These are phyloP conservation scores for Oopsacas minuta DNA, from an alignment of 37 sponge, comb jelly and placozoan genomes.

Conservation along the genomic window DNA sequence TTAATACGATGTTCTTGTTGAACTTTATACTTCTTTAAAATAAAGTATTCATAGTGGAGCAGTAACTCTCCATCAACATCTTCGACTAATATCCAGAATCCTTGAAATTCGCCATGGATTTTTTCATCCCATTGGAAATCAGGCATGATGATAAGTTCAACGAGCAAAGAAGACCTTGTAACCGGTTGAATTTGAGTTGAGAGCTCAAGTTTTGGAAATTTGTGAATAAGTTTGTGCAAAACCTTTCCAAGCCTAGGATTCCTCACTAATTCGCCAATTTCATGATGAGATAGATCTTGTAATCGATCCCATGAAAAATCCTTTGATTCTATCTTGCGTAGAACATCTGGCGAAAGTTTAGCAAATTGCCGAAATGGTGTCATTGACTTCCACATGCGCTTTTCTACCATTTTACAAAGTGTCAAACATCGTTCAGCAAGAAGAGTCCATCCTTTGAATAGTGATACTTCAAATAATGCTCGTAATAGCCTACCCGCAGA, in stretches of 20 bases:
- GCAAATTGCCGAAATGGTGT: slow-evolving; percentile 94
- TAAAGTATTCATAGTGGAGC: slow-evolving; percentile 90
- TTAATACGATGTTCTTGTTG: slow-evolving; percentile 72
- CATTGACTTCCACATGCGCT: slow-evolving; percentile 98
- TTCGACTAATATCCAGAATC: slow-evolving; percentile 96
- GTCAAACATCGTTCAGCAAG: slow-evolving; percentile 67
- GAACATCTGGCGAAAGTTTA: slow-evolving; percentile 89
- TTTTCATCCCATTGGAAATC: slow-evolving; percentile 99
- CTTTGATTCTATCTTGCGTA: slow-evolving; percentile 90
- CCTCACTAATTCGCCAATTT: slow-evolving; percentile 91
- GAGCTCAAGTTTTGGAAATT: slow-evolving; percentile 90
- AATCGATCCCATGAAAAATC: slow-evolving; percentile 92
- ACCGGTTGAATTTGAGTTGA: slow-evolving; percentile 95
- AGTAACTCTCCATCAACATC: slow-evolving; percentile 92
- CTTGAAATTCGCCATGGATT: slow-evolving; percentile 80
- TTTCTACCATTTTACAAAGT: slow-evolving; percentile 94
- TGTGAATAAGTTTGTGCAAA: slow-evolving; percentile 89
- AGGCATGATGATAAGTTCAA: slow-evolving; percentile 92
- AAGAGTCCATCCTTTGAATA: slow-evolving; percentile 91
- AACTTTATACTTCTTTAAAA: slow-evolving; percentile 73
- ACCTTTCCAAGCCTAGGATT: slow-evolving; percentile 98
- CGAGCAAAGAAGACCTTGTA: slow-evolving; percentile 84
- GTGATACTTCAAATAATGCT: slow-evolving; percentile 87
- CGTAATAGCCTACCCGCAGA: slow-evolving; percentile 90
- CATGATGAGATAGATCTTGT: slow-evolving; percentile 79